A percentile compares a stretch with the other conserved stretches of the same genome.
Conservation (phyloP, 2,113 vertebrate species). For the Petrocephalus zakoni region DNA sequence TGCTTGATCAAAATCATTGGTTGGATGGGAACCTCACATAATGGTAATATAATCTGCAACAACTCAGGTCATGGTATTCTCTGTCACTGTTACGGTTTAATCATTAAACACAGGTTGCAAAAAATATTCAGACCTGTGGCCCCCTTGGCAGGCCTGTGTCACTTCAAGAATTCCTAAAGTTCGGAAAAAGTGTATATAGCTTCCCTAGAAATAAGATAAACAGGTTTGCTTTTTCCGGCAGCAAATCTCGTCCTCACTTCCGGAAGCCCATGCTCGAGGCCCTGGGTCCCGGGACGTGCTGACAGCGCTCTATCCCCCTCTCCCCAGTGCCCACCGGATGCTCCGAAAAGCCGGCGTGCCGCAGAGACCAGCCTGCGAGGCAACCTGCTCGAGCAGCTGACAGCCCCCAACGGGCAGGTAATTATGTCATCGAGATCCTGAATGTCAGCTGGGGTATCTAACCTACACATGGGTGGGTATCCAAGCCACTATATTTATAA, state of each 20-base stretch:
- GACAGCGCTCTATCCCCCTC: neutral
- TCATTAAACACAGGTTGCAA: neutral
- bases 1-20: neutral
- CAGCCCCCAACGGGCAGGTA: constrained; percentile 67
- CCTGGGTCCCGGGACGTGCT: neutral
- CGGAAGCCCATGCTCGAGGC: neutral
- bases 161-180: neutral
- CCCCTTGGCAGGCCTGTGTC: neutral
- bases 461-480: neutral
- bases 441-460: too few relatives aligned
- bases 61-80: neutral
- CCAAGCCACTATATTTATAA: neutral
- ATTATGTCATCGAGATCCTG: constrained; percentile 59
- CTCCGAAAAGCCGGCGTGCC: constrained; percentile 79
- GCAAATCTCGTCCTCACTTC: neutral
- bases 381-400: constrained; percentile 70
- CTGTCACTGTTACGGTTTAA: neutral
- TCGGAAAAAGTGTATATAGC: neutral
- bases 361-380: constrained; percentile 67
- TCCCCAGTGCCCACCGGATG: constrained; percentile 74
- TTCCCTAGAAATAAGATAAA: neutral
- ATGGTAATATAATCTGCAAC: neutral
- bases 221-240: neutral
- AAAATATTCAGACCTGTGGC: neutral
- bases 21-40: neutral